phyloP scores from a whole-genome alignment of 2,888 invertebrate species.

The Agonopterix alstromeriana region DNA sequence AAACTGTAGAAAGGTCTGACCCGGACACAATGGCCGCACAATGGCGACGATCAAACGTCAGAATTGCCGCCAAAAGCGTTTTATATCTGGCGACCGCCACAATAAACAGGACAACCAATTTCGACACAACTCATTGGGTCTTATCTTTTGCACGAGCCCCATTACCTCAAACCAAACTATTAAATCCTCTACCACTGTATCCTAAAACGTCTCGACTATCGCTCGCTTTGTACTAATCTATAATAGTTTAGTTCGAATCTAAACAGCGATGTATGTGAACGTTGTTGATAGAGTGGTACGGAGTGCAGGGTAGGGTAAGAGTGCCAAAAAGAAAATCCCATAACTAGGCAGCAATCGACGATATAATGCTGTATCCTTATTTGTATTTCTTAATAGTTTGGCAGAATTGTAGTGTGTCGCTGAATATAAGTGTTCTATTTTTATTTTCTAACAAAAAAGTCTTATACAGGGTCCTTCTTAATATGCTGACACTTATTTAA shows the following conservation, averaged over 20 bases:
- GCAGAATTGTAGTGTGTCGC: not conserved
- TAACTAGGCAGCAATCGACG: slow-evolving; percentile 33
- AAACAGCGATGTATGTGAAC: not conserved
- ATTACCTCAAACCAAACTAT: slow-evolving; percentile 5
- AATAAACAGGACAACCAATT: slow-evolving; percentile 51
- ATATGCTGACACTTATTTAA: too few relatives aligned
- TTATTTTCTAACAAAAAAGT: not conserved
- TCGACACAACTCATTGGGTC: slow-evolving; percentile 51
- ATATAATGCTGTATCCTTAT: slow-evolving; percentile 37
- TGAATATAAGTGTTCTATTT: not conserved
- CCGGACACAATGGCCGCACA: slow-evolving; percentile 1
- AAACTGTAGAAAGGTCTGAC: slow-evolving; percentile 1
- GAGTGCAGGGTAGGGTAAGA: slow-evolving; percentile 10
- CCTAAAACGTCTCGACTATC: not conserved
- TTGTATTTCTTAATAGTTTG: slow-evolving; percentile 40
- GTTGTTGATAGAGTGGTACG: not conserved
- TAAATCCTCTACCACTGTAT: not conserved
- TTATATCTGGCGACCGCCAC: slow-evolving; percentile 34
- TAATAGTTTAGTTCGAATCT: too few relatives aligned
- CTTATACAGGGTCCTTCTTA: too few relatives aligned
- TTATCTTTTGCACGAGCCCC: slow-evolving; percentile 42
- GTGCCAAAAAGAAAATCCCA: slow-evolving; percentile 25
- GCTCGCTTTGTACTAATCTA: too few relatives aligned
- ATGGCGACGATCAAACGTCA: slow-evolving; percentile 1
- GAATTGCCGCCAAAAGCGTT: slow-evolving; percentile 14